Base-by-base conservation (phyloP, 2,113 vertebrate species). In the Plectropomus leopardus region DNA sequence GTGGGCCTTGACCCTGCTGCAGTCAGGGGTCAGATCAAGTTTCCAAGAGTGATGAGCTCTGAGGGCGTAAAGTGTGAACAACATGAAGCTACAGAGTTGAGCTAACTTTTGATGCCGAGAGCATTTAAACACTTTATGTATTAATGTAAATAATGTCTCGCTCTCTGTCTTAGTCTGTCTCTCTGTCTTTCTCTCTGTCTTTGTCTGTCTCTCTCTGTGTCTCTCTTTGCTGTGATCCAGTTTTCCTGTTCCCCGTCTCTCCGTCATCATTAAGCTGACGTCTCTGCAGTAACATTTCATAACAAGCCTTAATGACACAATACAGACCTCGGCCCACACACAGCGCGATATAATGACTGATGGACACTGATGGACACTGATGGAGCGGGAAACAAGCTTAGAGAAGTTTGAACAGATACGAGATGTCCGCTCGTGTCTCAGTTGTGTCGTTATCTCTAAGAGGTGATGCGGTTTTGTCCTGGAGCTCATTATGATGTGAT, bases 251-350 rank as follows among this genome's bases (percentile, higher is more conserved):
- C 15, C 48, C 50, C 10, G 17, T 72, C 53, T 51, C 36, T 78
- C 54, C 48, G 28, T 64, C 53, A 47, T 74, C 64, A 44, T 73
- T 32, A 66, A 61, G 53, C 13, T 24, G 16, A 61, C 58, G 45
- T 19, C 53, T 74, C 63, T 16, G 6, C 50, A 28, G 67, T 23
- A 26, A 28, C 59, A 40, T 23, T 21, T 34, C 19, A 36, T 24
- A 60, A 53, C 19, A 6, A 67, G 30, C 32, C 32, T 40, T 51
- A 45, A 32, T 24, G 36, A 53, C 34, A 59, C 24, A 24, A 19
- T 4, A 14, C 7, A 23, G 60, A 63, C 64, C 5, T 73, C 1
- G 1, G 9, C 30, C 7, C 23, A 40, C 50, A 34, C 30, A 23
- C 11, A 28, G 7, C 0, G 63, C 26, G 19, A 15, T 23, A 24